phyloP scores from a whole-genome alignment of 2,888 invertebrate species.

The Polymixis lichenea region DNA sequence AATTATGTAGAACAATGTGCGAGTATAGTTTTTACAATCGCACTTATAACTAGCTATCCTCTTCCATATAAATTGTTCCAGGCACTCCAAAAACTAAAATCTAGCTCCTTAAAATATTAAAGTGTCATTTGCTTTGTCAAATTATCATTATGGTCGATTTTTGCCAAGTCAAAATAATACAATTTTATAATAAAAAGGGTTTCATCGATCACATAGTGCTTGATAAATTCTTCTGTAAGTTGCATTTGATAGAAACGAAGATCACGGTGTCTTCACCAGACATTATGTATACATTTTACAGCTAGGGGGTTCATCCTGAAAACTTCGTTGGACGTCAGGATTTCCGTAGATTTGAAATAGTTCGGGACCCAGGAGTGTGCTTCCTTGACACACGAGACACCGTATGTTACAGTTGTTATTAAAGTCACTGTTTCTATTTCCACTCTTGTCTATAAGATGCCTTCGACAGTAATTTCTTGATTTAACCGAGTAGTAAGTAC shows the following conservation, averaged over 20 bases:
- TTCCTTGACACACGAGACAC: neutral
- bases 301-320: neutral
- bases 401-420: neutral
- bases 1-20: conserved; percentile 4
- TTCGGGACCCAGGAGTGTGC: neutral
- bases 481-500: neutral
- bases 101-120: no score
- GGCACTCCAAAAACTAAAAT: neutral
- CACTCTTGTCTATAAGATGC: no score
- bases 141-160: neutral
- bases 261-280: neutral
- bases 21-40: neutral
- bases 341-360: neutral
- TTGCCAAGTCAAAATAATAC: neutral
- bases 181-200: neutral
- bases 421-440: neutral
- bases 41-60: neutral
- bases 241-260: neutral
- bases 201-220: neutral
- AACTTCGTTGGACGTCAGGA: neutral
- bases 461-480: neutral
- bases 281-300: neutral
- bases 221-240: neutral
- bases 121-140: conserved; percentile 12
- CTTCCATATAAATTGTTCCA: neutral